These are phyloP conservation scores for Arctopsyche grandis DNA, from an alignment of 1,140 invertebrate genomes.

Conservation along the genomic window DNA sequence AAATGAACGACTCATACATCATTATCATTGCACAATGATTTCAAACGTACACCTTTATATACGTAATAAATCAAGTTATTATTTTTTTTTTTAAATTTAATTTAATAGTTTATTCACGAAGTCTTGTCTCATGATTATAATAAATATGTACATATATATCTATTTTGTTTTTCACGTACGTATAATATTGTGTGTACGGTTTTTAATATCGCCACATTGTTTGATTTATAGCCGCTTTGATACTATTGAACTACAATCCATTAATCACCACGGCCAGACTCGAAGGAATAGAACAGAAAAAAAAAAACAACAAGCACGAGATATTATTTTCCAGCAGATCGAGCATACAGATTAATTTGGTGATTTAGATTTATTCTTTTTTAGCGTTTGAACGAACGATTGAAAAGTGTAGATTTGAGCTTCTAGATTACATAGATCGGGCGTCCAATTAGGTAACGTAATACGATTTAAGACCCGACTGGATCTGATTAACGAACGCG, in stretches of 20 bases:
- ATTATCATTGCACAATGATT: too few species aligned
- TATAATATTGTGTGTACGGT: neutral
- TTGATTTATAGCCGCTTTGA: constrained; percentile 25
- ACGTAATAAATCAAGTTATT: too few species aligned
- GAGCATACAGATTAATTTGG: constrained; percentile 4
- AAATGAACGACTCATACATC: too few species aligned
- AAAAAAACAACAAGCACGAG: neutral
- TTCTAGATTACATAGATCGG: constrained; percentile 27
- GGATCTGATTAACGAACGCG: constrained; percentile 19
- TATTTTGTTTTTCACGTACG: constrained; percentile 15
- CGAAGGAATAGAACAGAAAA: neutral
- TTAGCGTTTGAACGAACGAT: neutral
- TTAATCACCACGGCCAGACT: constrained; percentile 8
- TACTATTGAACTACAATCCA: constrained; percentile 27
- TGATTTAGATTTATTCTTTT: constrained; percentile 22
- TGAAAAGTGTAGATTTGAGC: constrained; percentile 29
- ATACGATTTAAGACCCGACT: constrained; percentile 7
- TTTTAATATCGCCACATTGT: constrained; percentile 29
- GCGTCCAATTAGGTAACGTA: constrained; percentile 26
- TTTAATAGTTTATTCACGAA: constrained; percentile 27
- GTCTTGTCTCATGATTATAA: constrained; percentile 6
- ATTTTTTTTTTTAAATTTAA: too few species aligned
- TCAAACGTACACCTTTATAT: too few species aligned
- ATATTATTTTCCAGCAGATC: constrained; percentile 23
- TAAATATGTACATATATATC: constrained; percentile 28